Evolutionary conservation across 2,113 vertebrate species (phyloP), one percentile per base, ranked within the genome.

Genomic region (Myrmecobius fasciatus): DNA sequence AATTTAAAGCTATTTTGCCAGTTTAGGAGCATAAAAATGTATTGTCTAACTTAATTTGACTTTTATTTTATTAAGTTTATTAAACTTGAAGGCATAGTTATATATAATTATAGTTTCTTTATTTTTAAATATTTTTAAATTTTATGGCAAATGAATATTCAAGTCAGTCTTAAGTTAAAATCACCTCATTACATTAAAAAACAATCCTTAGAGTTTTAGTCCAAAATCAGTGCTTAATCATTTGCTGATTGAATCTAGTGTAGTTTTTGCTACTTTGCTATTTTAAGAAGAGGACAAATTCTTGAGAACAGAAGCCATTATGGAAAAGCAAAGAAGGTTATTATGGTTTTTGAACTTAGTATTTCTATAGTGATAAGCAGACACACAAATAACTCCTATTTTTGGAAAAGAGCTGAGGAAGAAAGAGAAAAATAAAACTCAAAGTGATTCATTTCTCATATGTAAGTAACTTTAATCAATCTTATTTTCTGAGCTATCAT

Each of bases 301-400:
- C 20, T 88, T 83, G 31, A 89, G 93, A 97, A 91, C 20, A 48
- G 88, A 96, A 91, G 56, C 26, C 28, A 52, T 0, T 91, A 53
- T 89, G 51, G n/a, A 36, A 88, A 47, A 49, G 51, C 22, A 89
- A 67, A 31, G 28, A 56, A 0, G 25, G 0, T 47, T 47, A 24
- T 53, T 51, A 7, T 36, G 36, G 91, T 17, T 52, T 91, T 94
- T 25, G 28, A 75, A 36, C 49, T 92, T 94, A 28, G 52, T 36
- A 25, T 53, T 56, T 93, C 20, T 2, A 6, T 26, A 0, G 10
- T 52, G 7, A 60, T n/a, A 36, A 92, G 49, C 53, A 43, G 60
- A 91, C 54, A 83, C 31, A 43, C n/a, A 83, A 22, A 83, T 83
- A 6, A 83, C 5, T 24, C 20, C n/a, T 83, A 51, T 83, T 43